Conservation (phyloP, 2,113 vertebrate species). For the Sebastes fasciatus region DNA sequence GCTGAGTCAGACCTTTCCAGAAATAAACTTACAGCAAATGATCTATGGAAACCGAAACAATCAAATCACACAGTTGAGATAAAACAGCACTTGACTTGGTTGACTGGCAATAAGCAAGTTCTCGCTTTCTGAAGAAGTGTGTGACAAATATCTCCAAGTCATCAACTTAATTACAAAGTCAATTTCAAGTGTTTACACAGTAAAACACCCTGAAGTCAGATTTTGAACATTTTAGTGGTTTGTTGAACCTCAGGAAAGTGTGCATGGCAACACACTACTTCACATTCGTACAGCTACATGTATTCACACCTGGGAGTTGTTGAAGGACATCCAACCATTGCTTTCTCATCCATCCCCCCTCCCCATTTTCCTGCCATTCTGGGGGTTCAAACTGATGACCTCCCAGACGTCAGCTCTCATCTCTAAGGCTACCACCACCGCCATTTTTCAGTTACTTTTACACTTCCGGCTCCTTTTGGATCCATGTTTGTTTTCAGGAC, state of each 20-base stretch:
- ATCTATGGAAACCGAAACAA: slow-evolving; percentile 48
- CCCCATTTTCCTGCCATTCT: slow-evolving; percentile 27
- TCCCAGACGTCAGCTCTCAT: slow-evolving; percentile 48
- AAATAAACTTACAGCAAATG: slow-evolving; percentile 59
- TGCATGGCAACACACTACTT: background rate
- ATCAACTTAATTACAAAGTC: slow-evolving; percentile 27
- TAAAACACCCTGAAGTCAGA: slow-evolving; percentile 12
- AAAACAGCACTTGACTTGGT: slow-evolving; percentile 41
- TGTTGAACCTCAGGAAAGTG: slow-evolving; percentile 1
- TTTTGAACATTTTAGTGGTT: background rate
- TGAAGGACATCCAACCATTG: background rate
- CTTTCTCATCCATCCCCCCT: slow-evolving; percentile 28
- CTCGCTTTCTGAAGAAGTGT: slow-evolving; percentile 10
- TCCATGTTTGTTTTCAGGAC: slow-evolving; percentile 76
- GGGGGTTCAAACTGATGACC: slow-evolving; percentile 53
- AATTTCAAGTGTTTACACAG: slow-evolving; percentile 12
- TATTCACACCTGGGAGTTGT: slow-evolving; percentile 28
- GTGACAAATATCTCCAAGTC: slow-evolving; percentile 43
- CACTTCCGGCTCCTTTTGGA: slow-evolving; percentile 74
- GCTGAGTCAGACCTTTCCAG: slow-evolving; percentile 70
- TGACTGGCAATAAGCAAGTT: slow-evolving; percentile 32
- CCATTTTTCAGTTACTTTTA: slow-evolving; percentile 72
- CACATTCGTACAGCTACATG: background rate
- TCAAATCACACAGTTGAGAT: slow-evolving; percentile 54
- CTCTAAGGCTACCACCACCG: slow-evolving; percentile 36